Conservation (phyloP, 2,113 vertebrate species). For the Nycticryphes semicollaris region DNA sequence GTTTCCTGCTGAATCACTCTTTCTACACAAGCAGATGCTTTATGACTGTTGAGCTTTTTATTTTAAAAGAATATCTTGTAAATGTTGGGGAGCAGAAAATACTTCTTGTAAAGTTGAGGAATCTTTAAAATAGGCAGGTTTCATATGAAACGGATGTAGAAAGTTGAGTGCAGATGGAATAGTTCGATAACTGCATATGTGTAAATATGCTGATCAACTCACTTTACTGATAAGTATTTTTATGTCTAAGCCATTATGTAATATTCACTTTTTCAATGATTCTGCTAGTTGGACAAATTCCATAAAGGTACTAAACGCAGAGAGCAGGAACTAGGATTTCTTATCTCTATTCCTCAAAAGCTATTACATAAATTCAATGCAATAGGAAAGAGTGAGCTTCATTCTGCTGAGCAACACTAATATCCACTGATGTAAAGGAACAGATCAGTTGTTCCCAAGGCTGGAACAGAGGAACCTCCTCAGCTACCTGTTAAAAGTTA, state of each 20-base stretch:
- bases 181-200: background rate
- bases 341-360: background rate
- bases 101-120: background rate
- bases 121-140: background rate
- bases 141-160: background rate
- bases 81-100: background rate
- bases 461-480: background rate
- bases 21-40: slow-evolving; percentile 44
- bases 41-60: slow-evolving; percentile 22
- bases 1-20: slow-evolving; percentile 53
- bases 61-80: background rate
- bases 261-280: background rate
- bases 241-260: background rate
- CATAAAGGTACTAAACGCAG: background rate
- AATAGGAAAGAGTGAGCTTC: background rate
- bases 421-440: background rate
- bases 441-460: background rate
- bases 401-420: background rate
- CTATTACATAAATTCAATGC: background rate
- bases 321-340: background rate
- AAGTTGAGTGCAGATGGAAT: background rate
- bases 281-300: background rate
- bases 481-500: background rate
- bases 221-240: background rate
- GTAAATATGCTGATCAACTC: background rate